phyloP scores from a whole-genome alignment of 2,113 vertebrate genomes.

The Pongo pygmaeus region DNA sequence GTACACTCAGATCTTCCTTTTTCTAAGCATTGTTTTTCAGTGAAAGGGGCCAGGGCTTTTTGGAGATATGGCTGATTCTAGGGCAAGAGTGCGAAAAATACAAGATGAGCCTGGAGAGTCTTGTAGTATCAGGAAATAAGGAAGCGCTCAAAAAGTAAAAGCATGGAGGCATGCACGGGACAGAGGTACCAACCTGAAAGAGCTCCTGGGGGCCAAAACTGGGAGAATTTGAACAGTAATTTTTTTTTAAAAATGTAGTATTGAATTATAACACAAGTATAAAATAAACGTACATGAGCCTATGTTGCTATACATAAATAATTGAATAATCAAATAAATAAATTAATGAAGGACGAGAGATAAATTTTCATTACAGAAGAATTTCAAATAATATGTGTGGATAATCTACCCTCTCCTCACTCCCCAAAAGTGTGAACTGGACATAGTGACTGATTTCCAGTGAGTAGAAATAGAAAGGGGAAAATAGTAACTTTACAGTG shows the following conservation, averaged over 20 bases:
- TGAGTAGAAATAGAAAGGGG: background rate
- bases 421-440: background rate
- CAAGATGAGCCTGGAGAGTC: background rate
- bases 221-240: background rate
- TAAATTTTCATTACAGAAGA: background rate
- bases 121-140: background rate
- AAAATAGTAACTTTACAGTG: background rate
- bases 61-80: background rate
- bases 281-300: background rate
- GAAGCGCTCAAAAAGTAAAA: background rate
- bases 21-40: background rate
- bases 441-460: background rate
- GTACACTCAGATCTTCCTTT: background rate
- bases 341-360: background rate
- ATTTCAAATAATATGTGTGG: background rate
- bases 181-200: background rate
- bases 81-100: background rate
- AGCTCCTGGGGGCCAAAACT: background rate
- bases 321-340: background rate
- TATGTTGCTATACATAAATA: background rate
- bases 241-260: background rate
- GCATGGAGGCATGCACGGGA: background rate
- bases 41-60: background rate
- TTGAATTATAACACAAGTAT: background rate
- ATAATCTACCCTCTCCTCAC: background rate